Base-by-base conservation (phyloP, 2,797 vertebrate genomes). In the Siniperca scherzeri region DNA sequence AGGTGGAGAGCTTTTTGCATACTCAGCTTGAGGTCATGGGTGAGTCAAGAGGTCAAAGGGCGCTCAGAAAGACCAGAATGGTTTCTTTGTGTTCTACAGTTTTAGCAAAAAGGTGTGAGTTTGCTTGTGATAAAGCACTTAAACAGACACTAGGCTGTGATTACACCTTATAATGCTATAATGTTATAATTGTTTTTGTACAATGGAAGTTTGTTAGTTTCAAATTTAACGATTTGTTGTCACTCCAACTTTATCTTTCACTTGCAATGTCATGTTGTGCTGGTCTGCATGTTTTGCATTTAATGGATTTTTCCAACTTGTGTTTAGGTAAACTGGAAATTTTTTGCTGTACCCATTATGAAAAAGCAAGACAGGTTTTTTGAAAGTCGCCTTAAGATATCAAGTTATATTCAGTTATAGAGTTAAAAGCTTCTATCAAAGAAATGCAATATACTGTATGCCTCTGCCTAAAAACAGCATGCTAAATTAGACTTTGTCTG, bases 1-100 rank as follows among this genome's bases (percentile, higher is more conserved):
- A 98, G 88, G 88, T 86, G 0, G 98, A 98, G 81, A 98, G 97
- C 90, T 99, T 99, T 90, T 76, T 97, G 90, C 98, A 99, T 4
- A 95, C 96, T 36, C 93, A 96, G 62, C 94, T 99, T 70, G 98
- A 99, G 90, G 87, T 97, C 87, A 97, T 97, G 95, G 97, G 98
- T 98, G 89, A 94, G 97, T 93, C 50, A 22, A 46, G 7, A 25
- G 38, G 38, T 60, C 55, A 33, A 65, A 52, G 44, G 6, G 3
- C 2, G 0, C 22, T 66, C 25, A 25, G 17, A 52, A 44, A 57
- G 27, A 66, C 33, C n/a, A 13, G 10, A 64, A 17, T 1, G 2
- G 53, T 57, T 25, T 75, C 55, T 74, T 70, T 70, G 52, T 70
- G 33, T 53, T 60, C 16, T 5, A n/a, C 27, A 8, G 22, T 59